phyloP scores from a whole-genome alignment of 2,888 invertebrate genomes.

The Ochropacha duplaris region DNA sequence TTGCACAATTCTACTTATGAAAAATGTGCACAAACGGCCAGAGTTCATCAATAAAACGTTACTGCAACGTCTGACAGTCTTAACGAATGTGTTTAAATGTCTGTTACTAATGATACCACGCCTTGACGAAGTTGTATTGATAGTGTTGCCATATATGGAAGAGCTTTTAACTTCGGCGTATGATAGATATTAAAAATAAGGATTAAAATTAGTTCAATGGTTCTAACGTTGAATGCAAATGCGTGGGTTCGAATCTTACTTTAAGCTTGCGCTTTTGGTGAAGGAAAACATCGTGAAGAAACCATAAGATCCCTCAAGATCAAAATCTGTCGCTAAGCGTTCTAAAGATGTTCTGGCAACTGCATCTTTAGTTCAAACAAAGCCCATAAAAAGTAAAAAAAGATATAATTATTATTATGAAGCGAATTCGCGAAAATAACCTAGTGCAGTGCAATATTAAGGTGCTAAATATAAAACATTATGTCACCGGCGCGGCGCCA shows the following conservation, averaged over 20 bases:
- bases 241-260: too few species aligned
- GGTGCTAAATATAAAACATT: not conserved
- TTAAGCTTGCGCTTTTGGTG: too few species aligned
- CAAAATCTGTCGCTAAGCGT: too few species aligned
- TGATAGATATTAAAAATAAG: too few species aligned
- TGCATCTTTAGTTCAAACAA: too few species aligned
- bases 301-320: too few species aligned
- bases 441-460: not conserved
- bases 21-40: constrained; percentile 21
- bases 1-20: constrained; percentile 25
- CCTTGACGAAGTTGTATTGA: not conserved
- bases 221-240: too few species aligned
- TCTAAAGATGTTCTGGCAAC: too few species aligned
- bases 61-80: constrained; percentile 19
- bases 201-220: too few species aligned
- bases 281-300: too few species aligned
- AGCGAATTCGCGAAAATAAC: not conserved
- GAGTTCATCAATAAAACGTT: constrained; percentile 33
- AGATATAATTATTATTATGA: too few species aligned
- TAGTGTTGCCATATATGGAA: not conserved
- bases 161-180: not conserved
- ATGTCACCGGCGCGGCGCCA: not conserved
- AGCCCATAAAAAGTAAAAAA: too few species aligned
- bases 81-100: constrained; percentile 12
- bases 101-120: not conserved